Evolutionary conservation across 2,797 vertebrate species (phyloP).

Genomic region (Petrocephalus schoutedeni): DNA sequence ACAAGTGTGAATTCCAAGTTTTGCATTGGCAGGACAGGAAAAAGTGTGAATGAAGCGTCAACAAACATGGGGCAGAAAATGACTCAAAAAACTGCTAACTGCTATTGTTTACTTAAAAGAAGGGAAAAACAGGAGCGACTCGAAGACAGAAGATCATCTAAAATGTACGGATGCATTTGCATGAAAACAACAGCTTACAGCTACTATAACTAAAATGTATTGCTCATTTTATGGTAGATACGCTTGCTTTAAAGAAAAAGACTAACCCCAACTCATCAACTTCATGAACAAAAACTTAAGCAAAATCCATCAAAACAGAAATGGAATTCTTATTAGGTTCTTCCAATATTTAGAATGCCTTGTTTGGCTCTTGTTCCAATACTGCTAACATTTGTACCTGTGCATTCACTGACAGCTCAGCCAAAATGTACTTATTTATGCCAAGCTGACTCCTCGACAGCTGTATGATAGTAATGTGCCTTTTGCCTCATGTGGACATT

Average conservation of each 20-base stretch:
- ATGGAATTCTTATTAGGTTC: not conserved
- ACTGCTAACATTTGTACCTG: not conserved
- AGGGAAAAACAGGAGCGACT: not conserved
- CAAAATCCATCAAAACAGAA: not conserved
- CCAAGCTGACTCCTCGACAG: not conserved
- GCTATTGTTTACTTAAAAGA: not conserved
- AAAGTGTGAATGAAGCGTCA: not conserved
- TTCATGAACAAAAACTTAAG: not conserved
- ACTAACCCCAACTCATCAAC: not conserved
- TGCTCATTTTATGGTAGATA: not conserved
- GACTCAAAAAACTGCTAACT: not conserved
- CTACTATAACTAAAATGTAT: not conserved
- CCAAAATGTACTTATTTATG: not conserved
- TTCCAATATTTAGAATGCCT: not conserved
- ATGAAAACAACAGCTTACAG: not conserved
- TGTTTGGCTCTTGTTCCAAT: not conserved
- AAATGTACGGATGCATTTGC: not conserved
- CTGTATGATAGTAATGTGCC: not conserved
- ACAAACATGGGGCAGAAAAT: not conserved
- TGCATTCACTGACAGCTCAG: not conserved
- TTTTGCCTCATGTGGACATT: not conserved
- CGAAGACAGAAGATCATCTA: not conserved
- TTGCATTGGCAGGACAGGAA: not conserved
- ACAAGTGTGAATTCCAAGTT: not conserved
- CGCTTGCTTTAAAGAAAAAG: not conserved